A percentile compares a stretch with the other conserved stretches of the same genome.
Conservation (phyloP, 1,140 invertebrate genomes). For the Lethrus apterus region DNA sequence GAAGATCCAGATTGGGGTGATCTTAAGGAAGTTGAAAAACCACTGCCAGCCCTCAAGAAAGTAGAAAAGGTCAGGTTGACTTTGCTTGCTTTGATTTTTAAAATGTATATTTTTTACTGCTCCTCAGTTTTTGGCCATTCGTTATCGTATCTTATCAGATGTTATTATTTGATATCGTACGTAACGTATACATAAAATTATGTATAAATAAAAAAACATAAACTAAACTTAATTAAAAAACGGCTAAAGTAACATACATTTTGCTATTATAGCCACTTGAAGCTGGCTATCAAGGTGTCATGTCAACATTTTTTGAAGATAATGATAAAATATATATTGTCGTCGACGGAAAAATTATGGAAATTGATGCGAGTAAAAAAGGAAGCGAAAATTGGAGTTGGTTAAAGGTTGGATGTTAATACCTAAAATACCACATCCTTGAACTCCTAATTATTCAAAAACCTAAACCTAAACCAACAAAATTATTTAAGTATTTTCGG, state of each 20-base stretch:
- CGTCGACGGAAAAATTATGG: conserved; percentile 52
- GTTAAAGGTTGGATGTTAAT: conserved; percentile 56
- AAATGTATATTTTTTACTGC: conserved; percentile 2
- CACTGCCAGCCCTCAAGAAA: conserved; percentile 77
- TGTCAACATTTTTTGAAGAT: conserved; percentile 42
- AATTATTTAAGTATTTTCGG: too few relatives aligned
- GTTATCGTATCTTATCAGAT: neutral
- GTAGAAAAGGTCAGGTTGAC: conserved; percentile 73
- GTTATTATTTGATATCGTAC: conserved; percentile 1
- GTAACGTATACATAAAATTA: neutral
- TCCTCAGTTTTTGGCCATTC: conserved; percentile 10
- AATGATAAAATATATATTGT: conserved; percentile 45
- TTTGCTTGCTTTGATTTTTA: conserved; percentile 5
- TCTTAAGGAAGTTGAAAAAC: conserved; percentile 86
- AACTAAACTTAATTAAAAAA: neutral
- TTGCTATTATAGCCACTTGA: neutral
- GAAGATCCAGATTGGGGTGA: conserved; percentile 87
- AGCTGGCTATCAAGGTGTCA: conserved; percentile 19
- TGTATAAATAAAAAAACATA: neutral
- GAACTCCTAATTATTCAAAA: too few relatives aligned
- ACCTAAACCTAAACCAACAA: too few relatives aligned
- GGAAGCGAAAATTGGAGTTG: conserved; percentile 56
- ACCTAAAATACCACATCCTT: too few relatives aligned
- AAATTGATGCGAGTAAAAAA: conserved; percentile 51
- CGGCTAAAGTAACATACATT: neutral